Percentiles rank a stretch among this genome's conserved stretches.
These are phyloP conservation scores for Brenthis hecate DNA, from an alignment of 2,888 invertebrate species.

Conservation along the genomic window DNA sequence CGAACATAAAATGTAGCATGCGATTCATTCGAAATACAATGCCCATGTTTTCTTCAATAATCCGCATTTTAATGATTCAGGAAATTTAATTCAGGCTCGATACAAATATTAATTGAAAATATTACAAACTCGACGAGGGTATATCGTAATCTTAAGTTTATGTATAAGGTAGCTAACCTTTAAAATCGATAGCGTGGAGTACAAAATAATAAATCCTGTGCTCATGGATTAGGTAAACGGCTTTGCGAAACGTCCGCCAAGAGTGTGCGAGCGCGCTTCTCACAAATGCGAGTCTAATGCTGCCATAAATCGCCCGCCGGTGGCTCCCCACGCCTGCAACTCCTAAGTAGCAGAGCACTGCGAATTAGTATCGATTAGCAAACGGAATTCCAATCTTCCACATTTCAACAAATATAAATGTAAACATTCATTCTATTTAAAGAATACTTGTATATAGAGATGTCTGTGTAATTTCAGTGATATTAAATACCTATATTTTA, in stretches of 20 bases:
- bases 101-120: constrained; percentile 15
- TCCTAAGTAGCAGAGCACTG: constrained; percentile 58
- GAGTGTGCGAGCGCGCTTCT: constrained; percentile 22
- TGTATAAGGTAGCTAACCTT: not conserved
- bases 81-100: constrained; percentile 5
- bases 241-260: constrained; percentile 28
- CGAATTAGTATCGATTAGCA: constrained; percentile 75
- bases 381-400: constrained; percentile 58
- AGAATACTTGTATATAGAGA: not conserved
- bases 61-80: constrained; percentile 7
- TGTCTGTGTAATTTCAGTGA: not conserved
- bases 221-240: constrained; percentile 32
- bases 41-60: constrained; percentile 4
- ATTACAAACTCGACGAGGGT: not conserved
- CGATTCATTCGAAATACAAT: constrained; percentile 11
- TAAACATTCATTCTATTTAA: constrained; percentile 1
- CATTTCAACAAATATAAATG: constrained; percentile 19
- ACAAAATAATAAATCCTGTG: constrained; percentile 32
- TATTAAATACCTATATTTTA: too few species aligned
- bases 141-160: not conserved
- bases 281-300: constrained; percentile 68
- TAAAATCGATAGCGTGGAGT: constrained; percentile 16
- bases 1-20: not conserved
- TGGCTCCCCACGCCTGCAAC: constrained; percentile 47
- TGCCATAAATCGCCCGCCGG: constrained; percentile 65